Base-by-base conservation (phyloP, 2,888 invertebrate species). In the Lymantria monacha region DNA sequence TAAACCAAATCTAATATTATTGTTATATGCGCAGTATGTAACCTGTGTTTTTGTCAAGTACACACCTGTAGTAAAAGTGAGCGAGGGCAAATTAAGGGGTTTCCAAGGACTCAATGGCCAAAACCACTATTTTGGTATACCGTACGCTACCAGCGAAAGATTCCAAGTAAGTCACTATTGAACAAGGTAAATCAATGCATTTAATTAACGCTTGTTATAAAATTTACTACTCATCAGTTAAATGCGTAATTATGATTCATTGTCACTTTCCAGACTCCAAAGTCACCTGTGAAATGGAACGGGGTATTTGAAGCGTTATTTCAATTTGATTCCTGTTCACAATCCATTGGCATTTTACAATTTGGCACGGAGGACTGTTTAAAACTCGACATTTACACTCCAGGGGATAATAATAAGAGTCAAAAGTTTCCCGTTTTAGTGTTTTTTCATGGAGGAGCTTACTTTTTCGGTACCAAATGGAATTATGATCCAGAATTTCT, bases 381-480 rank as follows among this genome's bases (percentile, higher is more conserved):
- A 0, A 72, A 72, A 9, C 81, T 91, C 0, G 87, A 91, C 59
- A 79, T 91, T 0, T 82, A 81, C 60, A 60, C 80, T 0, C 88
- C 90, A 7, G 75, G 72, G 9, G 41, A 52, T 7, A 22, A 22
- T 22, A 49, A 44, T 1, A 60, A 69, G 1, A 59, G 57, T 0
- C 53, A 57, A 30, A 73, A 51, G 0, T 70, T 87, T 0, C 87
- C 91, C 0, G 89, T 91, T 1, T 68, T 91, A 22, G 79, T 89
- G 1, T 90, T 80, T 70, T 63, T 90, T 30, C 91, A 90, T 53
- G 90, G 90, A 0, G 91, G 90, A 36, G 87, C 78, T 0, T 91
- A 86, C 53, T 90, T 83, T 61, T 84, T 85, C 60, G 91, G 91
- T 37, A 79, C 78, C 51, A 87, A 88, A 60, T 80, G 81, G 60